A percentile compares a stretch with the other conserved stretches of the same genome.
Evolutionary conservation across 2,888 invertebrate genomes (phyloP).

Genomic region (Autographa pulchrina): DNA sequence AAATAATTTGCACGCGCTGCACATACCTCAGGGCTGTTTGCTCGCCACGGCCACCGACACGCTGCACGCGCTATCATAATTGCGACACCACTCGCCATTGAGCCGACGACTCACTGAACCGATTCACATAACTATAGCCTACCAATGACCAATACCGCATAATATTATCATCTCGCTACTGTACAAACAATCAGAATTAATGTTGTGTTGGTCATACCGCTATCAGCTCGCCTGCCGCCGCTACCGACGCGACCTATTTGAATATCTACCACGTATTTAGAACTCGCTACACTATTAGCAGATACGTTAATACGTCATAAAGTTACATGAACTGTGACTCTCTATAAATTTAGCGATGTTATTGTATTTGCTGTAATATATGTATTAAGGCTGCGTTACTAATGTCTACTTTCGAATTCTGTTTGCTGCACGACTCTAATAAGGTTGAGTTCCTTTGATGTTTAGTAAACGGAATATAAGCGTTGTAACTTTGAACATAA

Average conservation of each 20-base stretch:
- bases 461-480: constrained; percentile 5
- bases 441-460: not conserved
- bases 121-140: constrained; percentile 30
- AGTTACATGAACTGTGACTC: constrained; percentile 7
- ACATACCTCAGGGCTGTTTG: constrained; percentile 54
- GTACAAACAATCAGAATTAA: constrained; percentile 61
- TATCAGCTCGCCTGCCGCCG: constrained; percentile 47
- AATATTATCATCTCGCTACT: constrained; percentile 54
- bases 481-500: constrained; percentile 7
- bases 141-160: constrained; percentile 44
- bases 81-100: constrained; percentile 36
- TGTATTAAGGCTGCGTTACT: not conserved
- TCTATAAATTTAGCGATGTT: not conserved
- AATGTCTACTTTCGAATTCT: constrained; percentile 1
- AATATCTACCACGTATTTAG: constrained; percentile 38
- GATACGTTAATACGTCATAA: constrained; percentile 39
- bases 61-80: constrained; percentile 57
- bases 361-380: not conserved
- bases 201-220: constrained; percentile 44
- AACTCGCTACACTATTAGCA: constrained; percentile 11
- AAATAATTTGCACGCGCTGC: constrained; percentile 59
- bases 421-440: not conserved
- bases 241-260: constrained; percentile 39
- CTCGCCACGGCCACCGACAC: constrained; percentile 30
- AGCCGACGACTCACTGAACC: constrained; percentile 42